These are phyloP conservation scores for Nephotettix cincticeps DNA, from an alignment of 1,140 invertebrate genomes.

Conservation along the genomic window DNA sequence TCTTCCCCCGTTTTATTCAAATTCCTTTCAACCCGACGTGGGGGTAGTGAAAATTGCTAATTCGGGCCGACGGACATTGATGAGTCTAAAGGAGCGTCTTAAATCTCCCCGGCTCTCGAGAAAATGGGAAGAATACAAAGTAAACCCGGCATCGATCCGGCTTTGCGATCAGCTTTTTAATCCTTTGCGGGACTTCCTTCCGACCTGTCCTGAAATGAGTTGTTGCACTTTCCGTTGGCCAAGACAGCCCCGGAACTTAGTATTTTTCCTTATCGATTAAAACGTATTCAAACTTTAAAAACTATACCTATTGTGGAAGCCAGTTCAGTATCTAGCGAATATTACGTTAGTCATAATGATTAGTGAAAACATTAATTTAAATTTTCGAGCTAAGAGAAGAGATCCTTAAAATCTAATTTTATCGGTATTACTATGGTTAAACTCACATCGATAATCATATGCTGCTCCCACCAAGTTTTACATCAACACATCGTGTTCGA, in stretches of 20 bases:
- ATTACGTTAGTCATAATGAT: too few relatives aligned
- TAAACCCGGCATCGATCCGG: neutral
- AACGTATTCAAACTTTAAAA: neutral
- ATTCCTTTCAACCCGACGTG: neutral
- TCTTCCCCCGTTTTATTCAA: conserved; percentile 21
- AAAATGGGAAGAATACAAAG: conserved; percentile 15
- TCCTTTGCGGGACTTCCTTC: neutral
- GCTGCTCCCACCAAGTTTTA: too few relatives aligned
- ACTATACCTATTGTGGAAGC: too few relatives aligned
- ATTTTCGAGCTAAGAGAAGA: too few relatives aligned
- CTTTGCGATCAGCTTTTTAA: conserved; percentile 1
- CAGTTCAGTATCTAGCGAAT: too few relatives aligned
- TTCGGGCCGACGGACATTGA: conserved; percentile 24
- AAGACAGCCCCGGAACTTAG: too few relatives aligned
- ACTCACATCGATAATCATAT: too few relatives aligned
- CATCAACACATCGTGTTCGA: too few relatives aligned
- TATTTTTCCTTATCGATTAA: too few relatives aligned
- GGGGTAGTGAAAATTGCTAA: conserved; percentile 22
- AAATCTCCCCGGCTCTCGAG: neutral
- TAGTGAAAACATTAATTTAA: neutral
- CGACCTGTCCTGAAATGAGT: neutral
- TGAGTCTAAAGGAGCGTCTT: conserved; percentile 10
- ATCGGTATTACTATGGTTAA: too few relatives aligned
- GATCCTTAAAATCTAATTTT: too few relatives aligned
- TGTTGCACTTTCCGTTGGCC: neutral